Evolutionary conservation across 2,888 invertebrate genomes (phyloP), one percentile per base, ranked within the genome.

Genomic region (Priocnemis perturbator): DNA sequence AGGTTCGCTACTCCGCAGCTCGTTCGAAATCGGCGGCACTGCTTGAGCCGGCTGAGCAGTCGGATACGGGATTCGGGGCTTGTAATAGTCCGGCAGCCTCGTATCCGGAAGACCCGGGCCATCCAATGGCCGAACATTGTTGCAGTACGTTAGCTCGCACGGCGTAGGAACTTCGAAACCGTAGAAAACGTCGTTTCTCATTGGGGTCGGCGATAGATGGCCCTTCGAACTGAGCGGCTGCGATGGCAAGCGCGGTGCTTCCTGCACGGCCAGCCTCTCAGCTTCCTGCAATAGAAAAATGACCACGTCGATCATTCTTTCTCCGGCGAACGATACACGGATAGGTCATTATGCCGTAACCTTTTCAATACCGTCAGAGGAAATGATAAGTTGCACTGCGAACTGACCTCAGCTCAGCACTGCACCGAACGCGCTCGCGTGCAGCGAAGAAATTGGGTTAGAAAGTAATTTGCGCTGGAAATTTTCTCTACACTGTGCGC

Each of bases 241-340:
- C 59, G 17, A 61, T 45, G 0, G 65, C 50, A 3, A 60, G 11
- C 68, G 69, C 3, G n/a, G 9, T 4, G 55, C 37, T 66, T 76
- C 78, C 45, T 60, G 52, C 11, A 37, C 37, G 7, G 37, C 1
- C 11, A 37, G 4, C 37, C 37, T 37, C 11, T 11, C 30, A n/a
- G 7, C 19, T 56, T 69, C 76, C 77, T 78, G 76, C 19, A 78
- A 78, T 76, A 76, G n/a, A 17, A 26, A 26, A 26, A 5, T 26
- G 11, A 9, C 37, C 7, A 26, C 37, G 1, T 26, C 26, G 26
- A 3, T 37, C 37, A 37, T 5, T 37, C 37, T 3, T 9, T 37
- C 37, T 5, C 7, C 37, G 1, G 37, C 14, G 37, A 37, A 37
- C 37, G 26, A 26, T 26, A 5, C 26, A 5, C 26, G 26, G 37